Percentiles rank a stretch among this genome's conserved stretches.
Evolutionary conservation across 2,797 vertebrate genomes (phyloP).

Genomic region (Melanogrammus aeglefinus): DNA sequence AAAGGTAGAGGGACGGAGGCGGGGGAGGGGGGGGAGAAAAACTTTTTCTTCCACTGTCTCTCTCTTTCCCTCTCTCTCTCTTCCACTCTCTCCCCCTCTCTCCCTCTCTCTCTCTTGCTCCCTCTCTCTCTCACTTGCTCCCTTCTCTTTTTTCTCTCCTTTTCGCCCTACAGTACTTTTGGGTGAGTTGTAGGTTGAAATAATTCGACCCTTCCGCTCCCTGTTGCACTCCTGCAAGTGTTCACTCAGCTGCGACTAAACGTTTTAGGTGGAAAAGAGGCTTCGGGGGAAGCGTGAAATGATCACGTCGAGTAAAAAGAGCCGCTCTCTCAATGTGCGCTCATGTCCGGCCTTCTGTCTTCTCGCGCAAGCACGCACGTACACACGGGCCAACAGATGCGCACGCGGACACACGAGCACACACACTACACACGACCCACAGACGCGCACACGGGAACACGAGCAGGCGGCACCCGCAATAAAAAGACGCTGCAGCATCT

Average conservation of each 20-base stretch:
- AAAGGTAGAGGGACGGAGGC: slow-evolving; percentile 55
- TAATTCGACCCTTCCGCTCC: slow-evolving; percentile 99
- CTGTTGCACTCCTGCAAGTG: slow-evolving; percentile 93
- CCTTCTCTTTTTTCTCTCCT: slow-evolving; percentile 49
- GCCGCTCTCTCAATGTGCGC: slow-evolving; percentile 90
- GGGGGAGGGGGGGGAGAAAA: slow-evolving; percentile 67
- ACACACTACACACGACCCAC: slow-evolving; percentile 32
- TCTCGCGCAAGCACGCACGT: slow-evolving; percentile 42
- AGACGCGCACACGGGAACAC: background rate
- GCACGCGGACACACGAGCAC: slow-evolving; percentile 15
- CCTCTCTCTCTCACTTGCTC: background rate
- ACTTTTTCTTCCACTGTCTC: slow-evolving; percentile 54
- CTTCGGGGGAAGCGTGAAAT: slow-evolving; percentile 96
- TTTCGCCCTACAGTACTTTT: slow-evolving; percentile 63
- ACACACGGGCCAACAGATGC: slow-evolving; percentile 15
- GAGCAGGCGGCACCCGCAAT: slow-evolving; percentile 38
- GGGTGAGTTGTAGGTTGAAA: slow-evolving; percentile 84
- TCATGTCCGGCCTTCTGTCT: slow-evolving; percentile 84
- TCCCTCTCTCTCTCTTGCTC: background rate
- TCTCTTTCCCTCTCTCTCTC: slow-evolving; percentile 18
- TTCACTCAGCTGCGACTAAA: slow-evolving; percentile 99
- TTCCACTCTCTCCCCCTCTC: background rate
- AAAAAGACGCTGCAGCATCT: slow-evolving; percentile 72
- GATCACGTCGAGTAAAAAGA: slow-evolving; percentile 89
- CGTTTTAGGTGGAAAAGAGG: slow-evolving; percentile 99